These are phyloP conservation scores for Armadillidium nasatum DNA, from an alignment of 1,140 invertebrate genomes.

Conservation along the genomic window DNA sequence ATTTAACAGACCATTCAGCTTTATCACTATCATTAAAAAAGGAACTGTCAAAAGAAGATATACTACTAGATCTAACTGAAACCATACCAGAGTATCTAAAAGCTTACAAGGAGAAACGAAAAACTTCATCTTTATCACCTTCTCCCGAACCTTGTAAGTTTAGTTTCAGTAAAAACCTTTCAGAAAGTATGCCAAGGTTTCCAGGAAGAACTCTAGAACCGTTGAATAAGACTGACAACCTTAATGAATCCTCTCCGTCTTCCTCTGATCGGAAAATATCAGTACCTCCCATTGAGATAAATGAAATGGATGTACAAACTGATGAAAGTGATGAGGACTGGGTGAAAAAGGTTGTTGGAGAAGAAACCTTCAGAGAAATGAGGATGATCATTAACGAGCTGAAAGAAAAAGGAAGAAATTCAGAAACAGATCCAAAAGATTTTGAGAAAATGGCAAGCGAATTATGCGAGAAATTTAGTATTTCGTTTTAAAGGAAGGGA, in stretches of 20 bases:
- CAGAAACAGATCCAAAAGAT: not conserved
- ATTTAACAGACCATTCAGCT: not conserved
- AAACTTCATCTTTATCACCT: not conserved
- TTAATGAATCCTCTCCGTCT: not conserved
- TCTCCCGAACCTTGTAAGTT: not conserved
- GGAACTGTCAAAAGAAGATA: not conserved
- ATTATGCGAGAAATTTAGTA: not conserved
- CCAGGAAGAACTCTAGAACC: not conserved
- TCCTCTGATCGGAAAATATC: not conserved
- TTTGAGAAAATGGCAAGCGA: not conserved
- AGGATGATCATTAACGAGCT: not conserved
- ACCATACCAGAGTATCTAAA: not conserved
- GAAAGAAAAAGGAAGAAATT: not conserved
- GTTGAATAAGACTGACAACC: too few species aligned
- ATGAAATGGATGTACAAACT: not conserved
- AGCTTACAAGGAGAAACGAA: not conserved
- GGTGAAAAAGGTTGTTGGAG: not conserved
- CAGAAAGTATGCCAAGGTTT: not conserved
- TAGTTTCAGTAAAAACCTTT: not conserved
- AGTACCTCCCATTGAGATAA: too few species aligned
- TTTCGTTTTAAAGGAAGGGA: not conserved
- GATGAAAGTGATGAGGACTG: not conserved
- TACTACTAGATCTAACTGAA: not conserved
- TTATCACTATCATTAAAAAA: not conserved
- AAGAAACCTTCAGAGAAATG: conserved; percentile 7